A percentile compares a stretch with the other conserved stretches of the same genome.
These are phyloP conservation scores for Triops cancriformis DNA, from an alignment of 1,140 invertebrate genomes.

Conservation along the genomic window DNA sequence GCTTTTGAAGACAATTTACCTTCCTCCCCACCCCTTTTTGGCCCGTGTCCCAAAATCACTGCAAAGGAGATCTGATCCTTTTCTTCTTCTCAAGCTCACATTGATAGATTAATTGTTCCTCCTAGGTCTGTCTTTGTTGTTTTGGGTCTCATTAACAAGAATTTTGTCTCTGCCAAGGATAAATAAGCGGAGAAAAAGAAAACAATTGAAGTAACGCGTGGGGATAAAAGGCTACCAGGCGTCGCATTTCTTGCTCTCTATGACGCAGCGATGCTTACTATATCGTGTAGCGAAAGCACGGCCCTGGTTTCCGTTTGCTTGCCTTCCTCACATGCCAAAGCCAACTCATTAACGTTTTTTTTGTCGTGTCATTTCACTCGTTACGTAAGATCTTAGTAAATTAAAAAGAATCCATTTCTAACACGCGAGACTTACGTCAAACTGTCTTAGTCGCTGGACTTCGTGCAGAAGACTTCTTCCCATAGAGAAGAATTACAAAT, in stretches of 20 bases:
- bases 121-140: not conserved
- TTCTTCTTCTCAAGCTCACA: not conserved
- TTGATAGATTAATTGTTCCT: conserved; percentile 5
- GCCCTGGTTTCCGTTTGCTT: too few species aligned
- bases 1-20: not conserved
- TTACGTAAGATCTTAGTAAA: not conserved
- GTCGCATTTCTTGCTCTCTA: too few species aligned
- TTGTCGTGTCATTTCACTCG: not conserved
- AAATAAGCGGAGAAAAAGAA: not conserved
- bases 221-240: too few species aligned
- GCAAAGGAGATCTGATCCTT: not conserved
- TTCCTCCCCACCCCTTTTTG: not conserved
- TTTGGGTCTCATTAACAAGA: not conserved
- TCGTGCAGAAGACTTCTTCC: too few species aligned
- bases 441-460: not conserved
- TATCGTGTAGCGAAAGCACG: too few species aligned
- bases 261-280: too few species aligned
- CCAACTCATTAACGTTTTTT: not conserved
- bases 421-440: not conserved
- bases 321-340: not conserved
- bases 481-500: too few species aligned
- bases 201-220: too few species aligned
- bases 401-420: not conserved
- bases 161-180: not conserved
- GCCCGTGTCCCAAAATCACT: not conserved